These are phyloP conservation scores for Caenorhabditis drosophilae DNA, from an alignment of 2,888 invertebrate genomes.

Conservation along the genomic window DNA sequence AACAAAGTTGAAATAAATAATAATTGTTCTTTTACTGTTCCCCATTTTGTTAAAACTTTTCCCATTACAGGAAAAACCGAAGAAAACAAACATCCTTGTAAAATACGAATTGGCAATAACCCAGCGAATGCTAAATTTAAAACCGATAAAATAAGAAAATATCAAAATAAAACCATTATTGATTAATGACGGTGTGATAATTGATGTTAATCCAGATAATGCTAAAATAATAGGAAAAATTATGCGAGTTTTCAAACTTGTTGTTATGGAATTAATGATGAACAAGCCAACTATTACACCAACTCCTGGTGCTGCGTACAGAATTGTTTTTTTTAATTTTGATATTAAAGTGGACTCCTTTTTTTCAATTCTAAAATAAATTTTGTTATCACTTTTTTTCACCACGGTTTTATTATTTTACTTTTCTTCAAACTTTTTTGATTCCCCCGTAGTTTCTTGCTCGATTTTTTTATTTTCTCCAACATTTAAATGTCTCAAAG, in stretches of 20 bases:
- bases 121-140: too few relatives aligned
- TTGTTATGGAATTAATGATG: conserved; percentile 6
- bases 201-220: conserved; percentile 1
- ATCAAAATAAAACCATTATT: too few relatives aligned
- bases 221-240: conserved; percentile 13
- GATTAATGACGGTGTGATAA: conserved; percentile 2
- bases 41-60: conserved; percentile 56
- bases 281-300: conserved; percentile 20
- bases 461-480: background rate
- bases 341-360: background rate
- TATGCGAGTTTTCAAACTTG: conserved; percentile 10
- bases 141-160: conserved; percentile 8
- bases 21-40: conserved; percentile 59
- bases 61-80: conserved; percentile 55
- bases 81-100: conserved; percentile 55
- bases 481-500: conserved; percentile 21
- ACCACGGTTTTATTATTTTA: background rate
- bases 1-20: conserved; percentile 52
- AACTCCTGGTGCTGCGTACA: conserved; percentile 32
- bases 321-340: conserved; percentile 6
- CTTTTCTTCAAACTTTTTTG: background rate
- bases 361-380: background rate
- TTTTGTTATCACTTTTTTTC: background rate
- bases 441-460: background rate
- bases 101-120: conserved; percentile 41